Evolutionary conservation across 2,888 invertebrate species (phyloP), one percentile per base, ranked within the genome.

Genomic region (Smittia sp.): DNA sequence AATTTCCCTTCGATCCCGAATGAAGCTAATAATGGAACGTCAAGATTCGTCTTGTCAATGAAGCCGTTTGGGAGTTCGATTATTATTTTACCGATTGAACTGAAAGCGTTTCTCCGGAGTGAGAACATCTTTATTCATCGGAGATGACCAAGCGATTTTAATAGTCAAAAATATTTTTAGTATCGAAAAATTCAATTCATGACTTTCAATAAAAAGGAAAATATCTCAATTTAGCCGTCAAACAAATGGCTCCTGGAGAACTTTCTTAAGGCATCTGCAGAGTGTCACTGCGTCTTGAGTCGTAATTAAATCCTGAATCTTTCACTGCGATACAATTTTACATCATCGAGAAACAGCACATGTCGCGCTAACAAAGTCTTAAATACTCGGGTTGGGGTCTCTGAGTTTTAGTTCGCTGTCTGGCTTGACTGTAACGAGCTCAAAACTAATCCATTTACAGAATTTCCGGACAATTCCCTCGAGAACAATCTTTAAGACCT

Each of bases 161-260:
- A 18, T 52, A 13, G n/a, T 68, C 24, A 11, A 24, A 46, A 24
- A 41, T 46, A 46, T 68, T 54, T 32, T 54, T 20, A 68, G 6
- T 46, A 46, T 13, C 46, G n/a, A 46, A 46, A 15, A 46, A 46
- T 58, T 52, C 27, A 39, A 70, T 70, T 70, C 54, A 27, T 54
- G 52, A 38, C 11, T 66, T 66, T 66, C 41, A 41, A 41, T 38
- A n/a, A 54, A 3, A 46, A 66, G 27, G 20, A n/a, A 39, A 22
- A 70, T 54, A 70, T 25, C 69, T 70, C 69, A 70, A 70, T 70
- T 70, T 41, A 39, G 27, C 20, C n/a, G 38, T 41, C 68, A 68
- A 18, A 39, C 69, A 70, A 70, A 46, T 70, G 69, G 25, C 54
- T 70, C 15, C 39, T 70, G 27, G 46, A 54, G n/a, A 70, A n/a